phyloP scores from a whole-genome alignment of 2,797 vertebrate species.

The Chanos chanos region DNA sequence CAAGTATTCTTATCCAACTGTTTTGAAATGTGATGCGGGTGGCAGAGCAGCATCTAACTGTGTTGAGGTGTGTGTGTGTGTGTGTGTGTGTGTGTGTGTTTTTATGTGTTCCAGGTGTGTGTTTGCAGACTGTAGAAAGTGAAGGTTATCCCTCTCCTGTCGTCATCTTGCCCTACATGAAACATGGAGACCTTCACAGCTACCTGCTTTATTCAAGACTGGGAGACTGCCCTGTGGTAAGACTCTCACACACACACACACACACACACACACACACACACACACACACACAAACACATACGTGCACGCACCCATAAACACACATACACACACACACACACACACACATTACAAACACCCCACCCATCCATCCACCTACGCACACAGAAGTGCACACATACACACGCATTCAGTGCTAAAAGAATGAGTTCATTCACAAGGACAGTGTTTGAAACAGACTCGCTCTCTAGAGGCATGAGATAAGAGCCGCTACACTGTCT shows the following conservation, averaged over 20 bases:
- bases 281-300: no score
- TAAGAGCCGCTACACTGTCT: no score
- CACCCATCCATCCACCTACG: neutral
- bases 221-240: slow-evolving; percentile 83
- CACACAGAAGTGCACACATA: slow-evolving; percentile 4
- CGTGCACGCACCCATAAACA: neutral
- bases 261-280: slow-evolving; percentile 22
- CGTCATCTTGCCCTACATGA: slow-evolving; percentile 92
- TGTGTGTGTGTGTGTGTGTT: slow-evolving; percentile 38
- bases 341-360: neutral
- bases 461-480: no score
- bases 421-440: no score
- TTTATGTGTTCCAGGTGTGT: slow-evolving; percentile 75
- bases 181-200: slow-evolving; percentile 90
- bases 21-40: neutral
- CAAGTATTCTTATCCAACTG: no score
- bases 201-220: slow-evolving; percentile 89
- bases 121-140: slow-evolving; percentile 88
- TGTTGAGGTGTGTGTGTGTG: neutral
- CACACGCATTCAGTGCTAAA: slow-evolving; percentile 2
- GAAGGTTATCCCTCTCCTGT: slow-evolving; percentile 89
- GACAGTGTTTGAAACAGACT: no score
- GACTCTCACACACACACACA: slow-evolving; percentile 37
- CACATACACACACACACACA: neutral
- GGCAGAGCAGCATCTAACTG: neutral